Evolutionary conservation across 2,113 vertebrate genomes (phyloP).

Genomic region (Gracilinanus agilis): DNA sequence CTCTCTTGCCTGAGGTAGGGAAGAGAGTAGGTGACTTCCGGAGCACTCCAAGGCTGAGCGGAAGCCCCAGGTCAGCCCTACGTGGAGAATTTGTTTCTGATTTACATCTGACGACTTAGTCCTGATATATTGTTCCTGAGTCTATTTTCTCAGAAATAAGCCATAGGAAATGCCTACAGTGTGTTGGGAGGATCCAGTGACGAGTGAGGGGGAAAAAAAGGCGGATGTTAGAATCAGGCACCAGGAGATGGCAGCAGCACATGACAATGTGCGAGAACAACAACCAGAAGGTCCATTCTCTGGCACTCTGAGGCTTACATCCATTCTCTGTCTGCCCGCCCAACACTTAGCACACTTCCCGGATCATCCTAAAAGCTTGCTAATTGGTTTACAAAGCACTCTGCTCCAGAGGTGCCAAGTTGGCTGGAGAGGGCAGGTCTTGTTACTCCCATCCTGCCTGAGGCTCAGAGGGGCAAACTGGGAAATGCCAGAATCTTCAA

Average conservation of each 20-base stretch:
- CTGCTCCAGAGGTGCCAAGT: too few species aligned
- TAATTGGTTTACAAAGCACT: background rate
- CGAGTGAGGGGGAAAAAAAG: background rate
- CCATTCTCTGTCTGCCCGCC: background rate
- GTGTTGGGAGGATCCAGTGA: background rate
- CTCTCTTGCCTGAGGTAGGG: background rate
- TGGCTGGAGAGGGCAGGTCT: background rate
- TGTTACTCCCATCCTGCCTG: background rate
- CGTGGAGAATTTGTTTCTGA: background rate
- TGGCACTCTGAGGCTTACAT: background rate
- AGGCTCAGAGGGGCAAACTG: background rate
- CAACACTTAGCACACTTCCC: background rate
- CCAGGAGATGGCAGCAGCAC: background rate
- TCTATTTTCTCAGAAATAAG: background rate
- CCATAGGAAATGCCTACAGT: background rate
- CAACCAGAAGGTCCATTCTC: background rate
- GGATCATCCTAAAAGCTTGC: background rate
- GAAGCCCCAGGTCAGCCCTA: background rate
- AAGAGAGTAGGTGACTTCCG: background rate
- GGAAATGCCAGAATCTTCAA: background rate
- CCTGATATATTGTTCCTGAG: background rate
- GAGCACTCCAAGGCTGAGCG: background rate
- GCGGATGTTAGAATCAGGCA: background rate
- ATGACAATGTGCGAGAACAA: fast-evolving
- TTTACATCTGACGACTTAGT: background rate